Evolutionary conservation across 2,888 invertebrate genomes (phyloP), one percentile per base, ranked within the genome.

Genomic region (Trichopria drosophilae): DNA sequence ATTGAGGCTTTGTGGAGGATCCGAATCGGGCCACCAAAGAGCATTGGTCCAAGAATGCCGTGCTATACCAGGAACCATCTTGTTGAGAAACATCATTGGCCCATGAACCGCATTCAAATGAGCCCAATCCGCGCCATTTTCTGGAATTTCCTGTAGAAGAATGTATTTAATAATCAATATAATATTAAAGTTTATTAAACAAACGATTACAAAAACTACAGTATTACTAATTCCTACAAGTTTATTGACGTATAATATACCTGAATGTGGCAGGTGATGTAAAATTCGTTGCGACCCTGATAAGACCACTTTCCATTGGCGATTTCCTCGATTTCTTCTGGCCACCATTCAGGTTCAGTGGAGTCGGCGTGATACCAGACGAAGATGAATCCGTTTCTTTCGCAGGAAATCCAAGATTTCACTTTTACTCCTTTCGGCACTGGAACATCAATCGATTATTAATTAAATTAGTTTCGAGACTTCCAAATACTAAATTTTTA

Each of bases 111-210:
- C 84, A 43, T 81, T 81, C 16, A 94, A 78, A 68, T 94, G 94
- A 0, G 88, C 86, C 1, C 88, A 80, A 65, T 94, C 93, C 0
- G 92, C 89, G 0, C 92, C 93, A 64, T 94, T 94, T 70, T 93
- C 93, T 0, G 93, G 91, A 28, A 93, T 88, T 64, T 94, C 93
- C 88, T 90, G 76, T 2, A 22, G 20, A 19, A 37, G 13, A n/a
- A 36, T 20, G 15, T 16, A 48, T 31, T 39, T 10, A 42, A 34
- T 19, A 53, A 32, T 41, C 12, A 41, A 43, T 13, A 35, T 37
- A 13, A 16, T 20, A 35, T 44, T 39, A 23, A 41, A 29, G 12
- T 23, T 22, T 24, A 29, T 29, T 20, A 18, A 18, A 22, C 12
- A 29, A 18, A 28, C 9, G 4, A 18, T 2, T 13, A 34, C 34